These are phyloP conservation scores for Ciconia maguari DNA, from an alignment of 2,113 vertebrate genomes.

Conservation along the genomic window DNA sequence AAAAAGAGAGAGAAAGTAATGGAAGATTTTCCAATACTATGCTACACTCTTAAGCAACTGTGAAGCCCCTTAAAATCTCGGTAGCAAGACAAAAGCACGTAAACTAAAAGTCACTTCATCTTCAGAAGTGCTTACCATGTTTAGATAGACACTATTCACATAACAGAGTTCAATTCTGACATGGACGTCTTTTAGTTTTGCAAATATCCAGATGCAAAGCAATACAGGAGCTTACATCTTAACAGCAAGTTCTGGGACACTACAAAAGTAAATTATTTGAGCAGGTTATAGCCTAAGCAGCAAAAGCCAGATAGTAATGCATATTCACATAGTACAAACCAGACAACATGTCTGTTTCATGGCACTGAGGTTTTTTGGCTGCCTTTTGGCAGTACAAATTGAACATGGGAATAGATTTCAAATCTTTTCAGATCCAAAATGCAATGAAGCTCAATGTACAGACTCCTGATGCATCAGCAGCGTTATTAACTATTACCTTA, in stretches of 20 bases:
- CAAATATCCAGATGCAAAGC: neutral
- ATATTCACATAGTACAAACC: neutral
- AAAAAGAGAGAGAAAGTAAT: neutral
- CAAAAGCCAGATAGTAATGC: neutral
- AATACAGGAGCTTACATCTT: neutral
- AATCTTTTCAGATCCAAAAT: constrained; percentile 22
- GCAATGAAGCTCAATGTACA: neutral
- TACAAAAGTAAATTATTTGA: neutral
- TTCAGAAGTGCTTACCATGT: neutral
- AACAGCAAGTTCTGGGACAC: neutral
- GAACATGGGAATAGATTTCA: constrained; percentile 21
- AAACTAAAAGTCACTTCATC: neutral
- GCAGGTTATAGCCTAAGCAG: neutral
- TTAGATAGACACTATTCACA: neutral
- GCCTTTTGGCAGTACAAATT: neutral
- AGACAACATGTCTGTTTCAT: neutral
- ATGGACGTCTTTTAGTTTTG: neutral
- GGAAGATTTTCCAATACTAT: neutral
- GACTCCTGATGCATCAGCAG: neutral
- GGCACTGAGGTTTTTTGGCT: neutral
- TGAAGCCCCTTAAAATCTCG: neutral
- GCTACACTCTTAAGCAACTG: neutral
- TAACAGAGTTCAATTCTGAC: neutral
- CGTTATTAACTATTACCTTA: constrained; percentile 25
- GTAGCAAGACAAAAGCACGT: neutral